These are phyloP conservation scores for Rambutsinella grinnellia DNA, from an alignment of 2,888 invertebrate genomes.

Conservation along the genomic window DNA sequence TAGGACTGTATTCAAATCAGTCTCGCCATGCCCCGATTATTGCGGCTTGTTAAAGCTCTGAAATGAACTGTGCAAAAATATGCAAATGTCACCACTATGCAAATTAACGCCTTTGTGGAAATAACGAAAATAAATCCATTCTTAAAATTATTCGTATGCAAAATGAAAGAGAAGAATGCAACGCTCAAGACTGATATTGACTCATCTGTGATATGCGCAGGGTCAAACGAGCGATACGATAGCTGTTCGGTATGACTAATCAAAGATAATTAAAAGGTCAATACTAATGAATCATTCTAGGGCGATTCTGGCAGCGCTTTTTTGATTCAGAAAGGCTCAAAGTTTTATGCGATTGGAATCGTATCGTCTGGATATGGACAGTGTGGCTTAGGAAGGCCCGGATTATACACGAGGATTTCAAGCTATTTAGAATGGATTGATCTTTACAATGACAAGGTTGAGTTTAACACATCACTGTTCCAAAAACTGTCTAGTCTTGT, in stretches of 20 bases:
- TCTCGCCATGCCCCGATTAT: too few species aligned
- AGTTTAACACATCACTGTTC: conserved; percentile 5
- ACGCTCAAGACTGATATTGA: conserved; percentile 25
- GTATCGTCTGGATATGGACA: conserved; percentile 70
- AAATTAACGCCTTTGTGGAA: too few species aligned
- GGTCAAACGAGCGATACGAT: conserved; percentile 39
- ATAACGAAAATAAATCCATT: too few species aligned
- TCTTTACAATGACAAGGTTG: conserved; percentile 12
- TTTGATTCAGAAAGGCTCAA: conserved; percentile 81
- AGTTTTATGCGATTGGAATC: conserved; percentile 87
- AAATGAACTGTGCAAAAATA: too few species aligned
- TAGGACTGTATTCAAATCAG: too few species aligned
- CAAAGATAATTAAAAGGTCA: too few species aligned
- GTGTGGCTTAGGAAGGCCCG: conserved; percentile 40
- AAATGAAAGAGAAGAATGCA: conserved; percentile 41
- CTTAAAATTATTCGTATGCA: too few species aligned
- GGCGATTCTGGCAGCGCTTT: conserved; percentile 91
- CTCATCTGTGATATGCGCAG: conserved; percentile 47
- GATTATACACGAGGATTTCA: conserved; percentile 46
- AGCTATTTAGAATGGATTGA: conserved; percentile 47
- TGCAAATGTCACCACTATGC: too few species aligned
- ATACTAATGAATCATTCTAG: conserved; percentile 72
- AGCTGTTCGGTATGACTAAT: conserved; percentile 34
- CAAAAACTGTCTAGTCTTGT: conserved; percentile 13
- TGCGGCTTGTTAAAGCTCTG: too few species aligned